Conservation (phyloP, 1,140 invertebrate species). For the Penaeus chinensis region DNA sequence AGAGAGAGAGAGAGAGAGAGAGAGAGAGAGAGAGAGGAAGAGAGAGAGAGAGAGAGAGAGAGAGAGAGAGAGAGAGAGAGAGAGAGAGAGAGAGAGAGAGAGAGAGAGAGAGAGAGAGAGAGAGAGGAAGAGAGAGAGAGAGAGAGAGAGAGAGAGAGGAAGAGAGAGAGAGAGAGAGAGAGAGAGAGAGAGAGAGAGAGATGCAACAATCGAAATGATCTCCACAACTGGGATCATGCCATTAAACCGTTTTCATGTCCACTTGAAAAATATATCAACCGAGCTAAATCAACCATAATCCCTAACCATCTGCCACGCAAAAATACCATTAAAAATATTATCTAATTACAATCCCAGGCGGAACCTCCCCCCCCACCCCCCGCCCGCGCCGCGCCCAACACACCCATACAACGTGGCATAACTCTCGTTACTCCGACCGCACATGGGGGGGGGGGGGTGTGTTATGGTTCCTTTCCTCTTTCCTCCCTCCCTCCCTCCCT, state of each 20-base stretch:
- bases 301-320: constrained; percentile 20
- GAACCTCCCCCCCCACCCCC: background rate
- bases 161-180: too few relatives aligned
- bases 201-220: background rate
- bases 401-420: background rate
- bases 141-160: too few relatives aligned
- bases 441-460: too few relatives aligned
- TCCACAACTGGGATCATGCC: background rate
- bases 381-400: background rate
- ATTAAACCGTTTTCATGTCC: constrained; percentile 36
- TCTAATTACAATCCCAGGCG: constrained; percentile 18
- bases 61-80: too few relatives aligned
- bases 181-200: background rate
- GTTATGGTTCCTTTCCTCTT: background rate
- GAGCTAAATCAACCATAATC: constrained; percentile 32
- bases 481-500: background rate
- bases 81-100: too few relatives aligned
- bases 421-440: too few relatives aligned
- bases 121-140: too few relatives aligned
- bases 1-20: too few relatives aligned
- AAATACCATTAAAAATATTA: constrained; percentile 21
- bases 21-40: too few relatives aligned
- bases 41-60: too few relatives aligned
- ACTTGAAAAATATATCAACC: constrained; percentile 38
- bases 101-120: too few relatives aligned